Evolutionary conservation across 1,140 invertebrate genomes (phyloP), one percentile per base, ranked within the genome.

Genomic region (Polypedilum vanderplanki): DNA sequence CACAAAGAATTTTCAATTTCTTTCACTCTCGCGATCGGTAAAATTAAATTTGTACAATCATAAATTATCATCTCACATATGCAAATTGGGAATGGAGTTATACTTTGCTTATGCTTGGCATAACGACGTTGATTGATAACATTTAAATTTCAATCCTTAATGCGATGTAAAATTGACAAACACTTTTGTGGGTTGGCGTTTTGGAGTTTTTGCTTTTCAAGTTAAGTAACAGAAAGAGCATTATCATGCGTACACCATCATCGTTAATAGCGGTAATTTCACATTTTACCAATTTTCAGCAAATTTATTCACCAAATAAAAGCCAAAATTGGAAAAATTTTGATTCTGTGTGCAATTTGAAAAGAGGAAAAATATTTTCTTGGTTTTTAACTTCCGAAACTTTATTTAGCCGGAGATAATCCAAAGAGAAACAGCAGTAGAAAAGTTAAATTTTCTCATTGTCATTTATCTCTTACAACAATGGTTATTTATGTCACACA

Each of bases 271-370:
- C 46, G 46, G 46, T 57, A 57, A 57, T 57, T n/a, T 57, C 46
- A n/a, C 46, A 57, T 57, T 33, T 57, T 12, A 57, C n/a, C 15
- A 57, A 57, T 57, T 57, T n/a, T 57, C 46, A 57, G n/a, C 46
- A 57, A 57, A 57, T n/a, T 57, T 57, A 57, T 57, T 57, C 46
- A 57, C 46, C 46, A 57, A 57, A n/a, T n/a, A n/a, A 46, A 57
- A 57, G 15, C 46, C 46, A 57, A 57, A 57, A 57, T 57, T 57
- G 46, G n/a, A 12, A 57, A 57, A 57, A 57, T 57, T 57, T 57
- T 15, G 46, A 57, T n/a, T 12, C 46, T 57, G 0, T 46, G 15
- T 57, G 3, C 46, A 57, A 4, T 15, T 57, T 57, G n/a, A n/a
- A 57, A 57, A 15, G 46, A n/a, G n/a, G n/a, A 15, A 15, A 57